These are phyloP conservation scores for Acronicta leporina DNA, from an alignment of 2,888 invertebrate species.

Conservation along the genomic window DNA sequence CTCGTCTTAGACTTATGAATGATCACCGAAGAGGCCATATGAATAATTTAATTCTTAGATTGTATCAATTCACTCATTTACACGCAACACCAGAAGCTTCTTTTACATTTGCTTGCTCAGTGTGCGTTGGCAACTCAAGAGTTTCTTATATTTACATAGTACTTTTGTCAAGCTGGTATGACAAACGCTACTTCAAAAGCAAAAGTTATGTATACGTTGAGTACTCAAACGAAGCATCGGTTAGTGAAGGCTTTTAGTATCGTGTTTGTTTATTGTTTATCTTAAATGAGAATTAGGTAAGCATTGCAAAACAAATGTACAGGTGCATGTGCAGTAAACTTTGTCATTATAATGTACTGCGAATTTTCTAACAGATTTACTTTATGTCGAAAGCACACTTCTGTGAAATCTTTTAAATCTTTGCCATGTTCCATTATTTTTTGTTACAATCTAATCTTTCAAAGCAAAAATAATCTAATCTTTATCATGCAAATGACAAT, in stretches of 20 bases:
- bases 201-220: background rate
- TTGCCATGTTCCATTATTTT: background rate
- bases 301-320: background rate
- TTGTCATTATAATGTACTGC: too few species aligned
- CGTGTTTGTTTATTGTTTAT: background rate
- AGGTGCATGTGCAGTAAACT: too few species aligned
- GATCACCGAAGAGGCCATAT: slow-evolving; percentile 25
- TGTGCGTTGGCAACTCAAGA: slow-evolving; percentile 2
- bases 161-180: background rate
- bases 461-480: too few species aligned
- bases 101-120: slow-evolving; percentile 9
- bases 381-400: too few species aligned
- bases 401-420: background rate
- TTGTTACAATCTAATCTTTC: too few species aligned
- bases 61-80: slow-evolving; percentile 20
- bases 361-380: too few species aligned
- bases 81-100: slow-evolving; percentile 20
- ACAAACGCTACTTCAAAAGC: background rate
- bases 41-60: slow-evolving; percentile 40
- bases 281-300: background rate
- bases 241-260: background rate
- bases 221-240: background rate
- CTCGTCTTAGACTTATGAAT: slow-evolving; percentile 39
- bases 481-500: slow-evolving; percentile 6
- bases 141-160: slow-evolving; percentile 1